A percentile compares a stretch with the other conserved stretches of the same genome.
These are phyloP conservation scores for Syndactyla subalaris DNA, from an alignment of 2,797 vertebrate species.

Conservation along the genomic window DNA sequence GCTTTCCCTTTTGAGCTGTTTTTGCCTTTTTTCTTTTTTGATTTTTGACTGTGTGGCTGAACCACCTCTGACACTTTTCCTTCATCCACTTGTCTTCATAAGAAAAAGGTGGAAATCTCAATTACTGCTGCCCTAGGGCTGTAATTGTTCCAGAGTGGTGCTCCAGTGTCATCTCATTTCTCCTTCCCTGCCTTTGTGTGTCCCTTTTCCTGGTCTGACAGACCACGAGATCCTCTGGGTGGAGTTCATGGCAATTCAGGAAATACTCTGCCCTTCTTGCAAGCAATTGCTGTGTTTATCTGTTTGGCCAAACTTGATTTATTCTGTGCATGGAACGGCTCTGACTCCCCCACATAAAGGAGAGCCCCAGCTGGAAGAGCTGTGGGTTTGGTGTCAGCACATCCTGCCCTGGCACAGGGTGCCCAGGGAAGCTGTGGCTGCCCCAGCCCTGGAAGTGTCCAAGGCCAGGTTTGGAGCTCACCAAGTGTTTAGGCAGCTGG, in stretches of 20 bases:
- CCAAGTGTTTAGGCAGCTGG: background rate
- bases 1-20: background rate
- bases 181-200: background rate
- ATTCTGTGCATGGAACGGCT: accelerated
- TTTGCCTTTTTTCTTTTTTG: background rate
- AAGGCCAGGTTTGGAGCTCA: background rate
- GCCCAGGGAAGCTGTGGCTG: background rate
- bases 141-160: background rate
- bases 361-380: background rate
- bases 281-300: background rate
- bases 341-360: background rate
- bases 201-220: background rate
- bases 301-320: background rate
- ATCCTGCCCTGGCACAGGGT: background rate
- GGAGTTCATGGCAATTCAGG: background rate
- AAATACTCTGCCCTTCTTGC: background rate
- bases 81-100: background rate
- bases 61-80: background rate
- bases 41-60: background rate
- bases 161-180: background rate
- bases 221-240: background rate
- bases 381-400: background rate
- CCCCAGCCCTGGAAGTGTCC: background rate
- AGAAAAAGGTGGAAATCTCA: background rate
- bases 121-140: background rate